phyloP scores from a whole-genome alignment of 2,113 vertebrate genomes.

The Stictonetta naevosa region DNA sequence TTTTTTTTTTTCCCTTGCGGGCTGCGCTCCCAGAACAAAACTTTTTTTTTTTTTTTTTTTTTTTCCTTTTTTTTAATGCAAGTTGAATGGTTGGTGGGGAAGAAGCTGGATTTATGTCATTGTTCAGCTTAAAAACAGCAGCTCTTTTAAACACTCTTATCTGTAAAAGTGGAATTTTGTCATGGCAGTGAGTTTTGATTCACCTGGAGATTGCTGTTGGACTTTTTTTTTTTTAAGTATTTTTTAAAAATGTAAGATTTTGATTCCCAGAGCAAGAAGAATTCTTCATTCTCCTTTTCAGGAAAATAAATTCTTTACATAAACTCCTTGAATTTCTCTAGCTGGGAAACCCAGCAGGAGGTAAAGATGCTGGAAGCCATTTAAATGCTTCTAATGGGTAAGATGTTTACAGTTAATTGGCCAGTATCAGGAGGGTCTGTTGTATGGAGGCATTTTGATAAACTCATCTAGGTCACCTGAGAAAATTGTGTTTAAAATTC shows the following conservation, averaged over 20 bases:
- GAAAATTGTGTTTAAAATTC: not conserved
- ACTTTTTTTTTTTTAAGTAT: not conserved
- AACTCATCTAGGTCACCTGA: not conserved
- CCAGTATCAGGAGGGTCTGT: not conserved
- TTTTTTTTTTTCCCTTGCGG: not conserved
- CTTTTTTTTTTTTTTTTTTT: not conserved
- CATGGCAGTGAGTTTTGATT: not conserved
- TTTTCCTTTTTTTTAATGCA: not conserved
- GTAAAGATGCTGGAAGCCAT: conserved; percentile 17
- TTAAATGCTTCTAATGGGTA: not conserved
- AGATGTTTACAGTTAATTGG: not conserved
- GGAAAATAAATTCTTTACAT: not conserved
- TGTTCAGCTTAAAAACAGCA: not conserved
- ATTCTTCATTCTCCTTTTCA: not conserved
- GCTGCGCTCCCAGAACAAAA: not conserved
- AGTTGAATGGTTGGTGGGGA: not conserved
- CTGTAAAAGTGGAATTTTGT: not conserved
- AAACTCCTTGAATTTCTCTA: not conserved
- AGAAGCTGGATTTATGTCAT: not conserved
- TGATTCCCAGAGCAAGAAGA: not conserved
- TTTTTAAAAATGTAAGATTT: not conserved
- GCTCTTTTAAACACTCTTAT: not conserved
- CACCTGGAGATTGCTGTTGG: not conserved
- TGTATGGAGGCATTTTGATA: not conserved
- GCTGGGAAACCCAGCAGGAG: conserved; percentile 30